Base-by-base conservation (phyloP, 2,888 invertebrate genomes). In the Drosophila lacicola region DNA sequence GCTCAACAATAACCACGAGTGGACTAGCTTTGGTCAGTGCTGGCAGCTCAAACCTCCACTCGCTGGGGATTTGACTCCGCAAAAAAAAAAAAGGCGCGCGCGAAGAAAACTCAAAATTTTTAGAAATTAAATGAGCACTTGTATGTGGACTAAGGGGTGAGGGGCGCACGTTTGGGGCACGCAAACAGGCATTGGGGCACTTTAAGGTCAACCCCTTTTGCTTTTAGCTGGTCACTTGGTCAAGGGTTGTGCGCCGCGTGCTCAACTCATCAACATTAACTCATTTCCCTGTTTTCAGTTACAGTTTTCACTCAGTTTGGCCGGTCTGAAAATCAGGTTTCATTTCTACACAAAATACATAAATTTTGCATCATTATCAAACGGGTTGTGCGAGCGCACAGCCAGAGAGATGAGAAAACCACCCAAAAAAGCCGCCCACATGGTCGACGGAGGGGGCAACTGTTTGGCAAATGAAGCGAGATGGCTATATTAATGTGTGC, bases 271-370 rank as follows among this genome's bases (percentile, higher is more conserved):
- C 37, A 1, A 13, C 41, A 6, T 25, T n/a, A 13, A 45, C 55
- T 55, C 55, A 55, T 36, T 55, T 46, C 11, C 33, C 34, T 19
- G 25, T 13, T 17, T 65, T 41, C 34, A 34, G 45, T 61, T 45
- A 36, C 51, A 47, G 29, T 63, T 80, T 74, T 82, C 87, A 84
- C 89, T 81, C 88, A 72, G 29, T 82, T 77, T 66, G 76, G 79
- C 45, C 47, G 55, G 73, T 58, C 46, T 60, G 79, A 80, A 88
- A 90, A 89, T 90, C 90, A 80, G 89, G 87, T 89, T 91, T 90
- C 82, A 90, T 88, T 90, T 91, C 91, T 88, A 89, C 80, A 90
- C 83, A 90, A 90, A 90, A 90, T 88, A 90, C 90, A 90, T 91
- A 90, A 90, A 90, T 90, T 90, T 88, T 78, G 82, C 81, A 90